Percentiles rank a stretch among this genome's conserved stretches.
Evolutionary conservation across 2,888 invertebrate genomes (phyloP).

Genomic region (Aporophyla lueneburgensis): DNA sequence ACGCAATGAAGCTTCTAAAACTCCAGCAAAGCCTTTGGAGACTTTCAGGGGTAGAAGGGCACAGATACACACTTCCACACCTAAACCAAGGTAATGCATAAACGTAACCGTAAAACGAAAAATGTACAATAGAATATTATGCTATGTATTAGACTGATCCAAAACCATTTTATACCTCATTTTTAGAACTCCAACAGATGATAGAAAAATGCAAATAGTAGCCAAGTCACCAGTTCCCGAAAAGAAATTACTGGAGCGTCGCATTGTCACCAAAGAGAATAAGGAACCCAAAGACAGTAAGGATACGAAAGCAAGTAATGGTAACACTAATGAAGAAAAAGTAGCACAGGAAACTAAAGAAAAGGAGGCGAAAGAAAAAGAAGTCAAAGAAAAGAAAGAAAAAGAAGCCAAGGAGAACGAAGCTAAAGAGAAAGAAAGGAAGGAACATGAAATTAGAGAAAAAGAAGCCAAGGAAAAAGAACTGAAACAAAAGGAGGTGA

Average conservation of each 20-base stretch:
- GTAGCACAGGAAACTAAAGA: slow-evolving; percentile 59
- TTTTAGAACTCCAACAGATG: slow-evolving; percentile 75
- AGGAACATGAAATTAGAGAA: slow-evolving; percentile 58
- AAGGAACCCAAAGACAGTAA: slow-evolving; percentile 84
- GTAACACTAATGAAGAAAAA: slow-evolving; percentile 71
- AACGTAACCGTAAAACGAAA: background rate
- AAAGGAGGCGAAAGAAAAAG: slow-evolving; percentile 71
- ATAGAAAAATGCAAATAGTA: slow-evolving; percentile 73
- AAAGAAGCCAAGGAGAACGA: slow-evolving; percentile 56
- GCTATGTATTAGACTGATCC: background rate
- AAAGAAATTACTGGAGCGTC: slow-evolving; percentile 78
- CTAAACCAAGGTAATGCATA: slow-evolving; percentile 79
- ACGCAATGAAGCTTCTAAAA: slow-evolving; percentile 76
- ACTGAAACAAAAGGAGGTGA: background rate
- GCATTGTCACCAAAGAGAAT: slow-evolving; percentile 81
- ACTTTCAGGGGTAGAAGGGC: slow-evolving; percentile 76
- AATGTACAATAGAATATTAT: background rate
- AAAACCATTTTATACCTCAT: background rate
- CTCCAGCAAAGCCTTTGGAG: slow-evolving; percentile 75
- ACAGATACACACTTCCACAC: slow-evolving; percentile 84
- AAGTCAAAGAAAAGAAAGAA: slow-evolving; percentile 21
- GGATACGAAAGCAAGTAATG: slow-evolving; percentile 73
- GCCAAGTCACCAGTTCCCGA: slow-evolving; percentile 72
- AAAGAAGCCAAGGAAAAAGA: slow-evolving; percentile 1
- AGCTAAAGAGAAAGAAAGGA: slow-evolving; percentile 58